Percentiles rank a stretch among this genome's conserved stretches.
These are phyloP conservation scores for Chaetogeoica ovagalla DNA, from an alignment of 2,888 invertebrate genomes.

Conservation along the genomic window DNA sequence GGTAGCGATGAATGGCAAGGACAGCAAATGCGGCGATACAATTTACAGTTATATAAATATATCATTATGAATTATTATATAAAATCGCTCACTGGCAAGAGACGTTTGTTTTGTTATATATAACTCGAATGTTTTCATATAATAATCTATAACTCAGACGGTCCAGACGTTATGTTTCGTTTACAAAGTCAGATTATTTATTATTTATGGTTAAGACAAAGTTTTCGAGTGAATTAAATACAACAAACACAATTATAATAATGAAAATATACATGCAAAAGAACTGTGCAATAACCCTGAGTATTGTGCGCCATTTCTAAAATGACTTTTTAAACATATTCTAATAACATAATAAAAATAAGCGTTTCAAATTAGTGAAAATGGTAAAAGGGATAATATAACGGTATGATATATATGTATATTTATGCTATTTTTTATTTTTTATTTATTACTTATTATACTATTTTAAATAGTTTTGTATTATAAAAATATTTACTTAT, in stretches of 20 bases:
- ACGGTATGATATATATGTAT: no score
- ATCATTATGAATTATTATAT: no score
- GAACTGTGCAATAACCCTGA: not conserved
- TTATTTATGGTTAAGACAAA: slow-evolving; percentile 2
- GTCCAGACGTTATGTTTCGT: slow-evolving; percentile 23
- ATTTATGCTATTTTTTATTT: no score
- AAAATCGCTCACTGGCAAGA: no score
- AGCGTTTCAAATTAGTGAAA: not conserved
- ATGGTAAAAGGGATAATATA: no score
- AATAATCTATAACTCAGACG: not conserved
- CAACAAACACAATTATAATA: not conserved
- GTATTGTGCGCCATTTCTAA: not conserved
- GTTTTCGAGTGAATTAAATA: slow-evolving; percentile 25
- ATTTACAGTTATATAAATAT: no score
- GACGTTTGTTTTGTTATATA: no score
- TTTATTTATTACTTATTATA: no score
- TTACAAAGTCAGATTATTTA: slow-evolving; percentile 32
- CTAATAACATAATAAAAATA: slow-evolving; percentile 6
- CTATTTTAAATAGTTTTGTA: no score
- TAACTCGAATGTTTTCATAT: not conserved
- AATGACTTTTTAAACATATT: slow-evolving; percentile 7
- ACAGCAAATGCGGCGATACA: no score
- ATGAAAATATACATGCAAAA: not conserved
- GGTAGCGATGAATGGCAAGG: no score
- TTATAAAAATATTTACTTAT: no score